Evolutionary conservation across 2,888 invertebrate species (phyloP).

Genomic region (Autographa gamma): DNA sequence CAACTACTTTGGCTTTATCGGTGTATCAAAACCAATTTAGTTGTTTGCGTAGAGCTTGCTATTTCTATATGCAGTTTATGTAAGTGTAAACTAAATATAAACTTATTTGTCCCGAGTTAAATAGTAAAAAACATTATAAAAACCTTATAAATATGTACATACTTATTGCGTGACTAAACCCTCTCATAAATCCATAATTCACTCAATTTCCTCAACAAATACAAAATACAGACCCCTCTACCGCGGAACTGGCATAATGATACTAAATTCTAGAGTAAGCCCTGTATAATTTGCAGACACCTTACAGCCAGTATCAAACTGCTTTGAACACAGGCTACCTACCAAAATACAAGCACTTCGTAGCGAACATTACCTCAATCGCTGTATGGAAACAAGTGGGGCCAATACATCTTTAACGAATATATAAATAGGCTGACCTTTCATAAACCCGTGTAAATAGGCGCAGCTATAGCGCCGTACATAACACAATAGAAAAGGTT

Average conservation of each 20-base stretch:
- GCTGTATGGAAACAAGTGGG: slow-evolving; percentile 11
- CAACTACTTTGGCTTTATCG: neutral
- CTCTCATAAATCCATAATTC: neutral
- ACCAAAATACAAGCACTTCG: neutral
- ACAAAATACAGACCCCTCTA: neutral
- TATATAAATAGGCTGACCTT: slow-evolving; percentile 27
- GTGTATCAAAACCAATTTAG: no score
- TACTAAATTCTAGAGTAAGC: neutral
- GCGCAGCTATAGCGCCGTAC: slow-evolving; percentile 22
- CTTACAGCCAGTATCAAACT: neutral
- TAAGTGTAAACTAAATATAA: no score
- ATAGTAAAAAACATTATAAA: neutral
- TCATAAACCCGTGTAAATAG: slow-evolving; percentile 15
- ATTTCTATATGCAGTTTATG: no score
- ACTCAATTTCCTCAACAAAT: neutral
- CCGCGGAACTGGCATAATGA: neutral
- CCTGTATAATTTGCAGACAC: neutral
- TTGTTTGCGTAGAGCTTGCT: no score
- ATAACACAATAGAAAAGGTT: slow-evolving; percentile 45
- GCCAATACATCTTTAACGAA: slow-evolving; percentile 23
- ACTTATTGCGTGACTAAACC: neutral
- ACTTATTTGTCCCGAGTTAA: no score
- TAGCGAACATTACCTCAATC: neutral
- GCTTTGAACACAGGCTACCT: neutral
- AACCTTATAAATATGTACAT: neutral